phyloP scores from a whole-genome alignment of 2,888 invertebrate genomes.

The Ernsta delagoae region DNA sequence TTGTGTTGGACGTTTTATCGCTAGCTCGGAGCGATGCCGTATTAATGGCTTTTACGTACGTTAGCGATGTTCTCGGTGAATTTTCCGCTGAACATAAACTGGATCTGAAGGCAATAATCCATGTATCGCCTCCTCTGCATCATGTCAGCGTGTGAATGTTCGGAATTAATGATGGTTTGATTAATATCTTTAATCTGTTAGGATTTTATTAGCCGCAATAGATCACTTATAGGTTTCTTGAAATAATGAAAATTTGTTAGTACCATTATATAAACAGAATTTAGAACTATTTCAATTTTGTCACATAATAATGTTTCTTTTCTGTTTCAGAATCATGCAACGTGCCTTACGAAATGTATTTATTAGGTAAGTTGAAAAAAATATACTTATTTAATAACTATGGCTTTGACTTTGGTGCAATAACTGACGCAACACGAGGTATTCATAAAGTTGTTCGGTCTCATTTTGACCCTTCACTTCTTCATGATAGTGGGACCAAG shows the following conservation, averaged over 20 bases:
- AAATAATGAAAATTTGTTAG: not conserved
- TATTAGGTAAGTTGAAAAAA: constrained; percentile 6
- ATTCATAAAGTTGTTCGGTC: too few species aligned
- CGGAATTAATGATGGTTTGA: constrained; percentile 24
- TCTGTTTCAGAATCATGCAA: constrained; percentile 11
- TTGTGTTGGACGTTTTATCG: constrained; percentile 40
- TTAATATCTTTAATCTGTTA: constrained; percentile 27
- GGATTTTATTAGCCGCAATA: constrained; percentile 6
- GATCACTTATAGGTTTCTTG: not conserved
- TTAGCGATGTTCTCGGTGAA: constrained; percentile 34
- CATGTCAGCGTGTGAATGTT: constrained; percentile 31
- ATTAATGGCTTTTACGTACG: constrained; percentile 38
- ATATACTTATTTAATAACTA: too few species aligned
- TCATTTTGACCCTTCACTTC: too few species aligned
- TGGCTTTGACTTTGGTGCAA: too few species aligned
- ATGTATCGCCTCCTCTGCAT: constrained; percentile 11
- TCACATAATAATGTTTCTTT: not conserved
- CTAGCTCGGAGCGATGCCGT: constrained; percentile 35
- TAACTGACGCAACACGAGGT: too few species aligned
- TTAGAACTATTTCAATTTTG: not conserved
- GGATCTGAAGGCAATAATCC: constrained; percentile 35
- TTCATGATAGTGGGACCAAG: too few species aligned
- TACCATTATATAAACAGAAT: too few species aligned
- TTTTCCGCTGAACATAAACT: constrained; percentile 36
- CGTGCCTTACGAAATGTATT: constrained; percentile 6